Evolutionary conservation across 2,888 invertebrate genomes (phyloP).

Genomic region (Craniophora ligustri): DNA sequence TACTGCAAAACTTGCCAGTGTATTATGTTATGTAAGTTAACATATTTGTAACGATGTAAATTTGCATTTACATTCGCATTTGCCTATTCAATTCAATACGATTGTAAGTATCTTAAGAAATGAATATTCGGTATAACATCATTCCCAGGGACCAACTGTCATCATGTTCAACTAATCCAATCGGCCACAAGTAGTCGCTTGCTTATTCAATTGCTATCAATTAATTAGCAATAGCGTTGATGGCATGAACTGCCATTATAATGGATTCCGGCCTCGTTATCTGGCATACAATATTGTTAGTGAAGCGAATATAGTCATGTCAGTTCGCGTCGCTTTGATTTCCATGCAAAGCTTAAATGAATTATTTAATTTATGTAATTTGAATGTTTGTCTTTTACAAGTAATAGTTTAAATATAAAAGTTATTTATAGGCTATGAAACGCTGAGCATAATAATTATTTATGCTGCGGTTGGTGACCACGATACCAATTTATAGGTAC

Average conservation of each 20-base stretch:
- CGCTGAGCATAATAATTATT: conserved; percentile 2
- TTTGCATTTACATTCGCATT: conserved; percentile 17
- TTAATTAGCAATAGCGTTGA: conserved; percentile 47
- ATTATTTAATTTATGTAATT: conserved; percentile 21
- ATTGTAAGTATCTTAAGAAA: conserved; percentile 29
- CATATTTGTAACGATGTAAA: no score
- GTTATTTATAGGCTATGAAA: conserved; percentile 6
- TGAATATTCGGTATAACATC: conserved; percentile 37
- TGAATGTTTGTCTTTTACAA: conserved; percentile 20
- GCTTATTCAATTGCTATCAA: conserved; percentile 50
- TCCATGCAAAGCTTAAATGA: conserved; percentile 24
- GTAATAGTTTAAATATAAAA: conserved; percentile 17
- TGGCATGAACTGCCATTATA: conserved; percentile 39
- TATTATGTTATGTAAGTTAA: neutral
- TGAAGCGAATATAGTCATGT: conserved; percentile 30
- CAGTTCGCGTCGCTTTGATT: conserved; percentile 2
- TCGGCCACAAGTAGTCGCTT: conserved; percentile 28
- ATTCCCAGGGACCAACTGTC: conserved; percentile 32
- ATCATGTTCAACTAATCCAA: conserved; percentile 35
- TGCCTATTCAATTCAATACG: conserved; percentile 26
- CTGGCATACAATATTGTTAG: conserved; percentile 29
- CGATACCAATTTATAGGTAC: neutral
- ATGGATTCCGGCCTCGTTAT: conserved; percentile 41
- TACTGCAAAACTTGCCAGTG: neutral
- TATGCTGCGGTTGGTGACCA: neutral